These are phyloP conservation scores for Tuberolachnus salignus DNA, from an alignment of 2,888 invertebrate species.

Conservation along the genomic window DNA sequence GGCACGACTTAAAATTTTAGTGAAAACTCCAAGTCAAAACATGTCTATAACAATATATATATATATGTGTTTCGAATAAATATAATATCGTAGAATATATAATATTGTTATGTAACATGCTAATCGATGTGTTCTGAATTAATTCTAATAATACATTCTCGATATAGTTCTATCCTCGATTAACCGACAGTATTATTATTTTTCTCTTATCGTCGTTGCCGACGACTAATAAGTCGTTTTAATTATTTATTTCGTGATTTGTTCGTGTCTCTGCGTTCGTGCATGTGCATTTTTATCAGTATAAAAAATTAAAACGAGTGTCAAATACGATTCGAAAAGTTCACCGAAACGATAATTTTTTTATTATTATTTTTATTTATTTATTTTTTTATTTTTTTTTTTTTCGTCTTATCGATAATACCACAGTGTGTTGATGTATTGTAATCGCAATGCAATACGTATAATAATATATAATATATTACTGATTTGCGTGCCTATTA, in stretches of 20 bases:
- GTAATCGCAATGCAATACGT: no score
- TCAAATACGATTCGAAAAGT: background rate
- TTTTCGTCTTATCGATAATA: no score
- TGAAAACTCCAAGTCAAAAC: no score
- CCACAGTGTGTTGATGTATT: no score
- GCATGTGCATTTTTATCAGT: background rate
- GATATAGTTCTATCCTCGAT: background rate
- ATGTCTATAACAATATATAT: no score
- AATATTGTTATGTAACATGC: background rate
- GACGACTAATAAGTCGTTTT: background rate
- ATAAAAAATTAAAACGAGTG: background rate
- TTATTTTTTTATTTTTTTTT: background rate
- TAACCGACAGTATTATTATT: background rate
- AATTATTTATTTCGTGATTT: background rate
- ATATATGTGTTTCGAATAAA: background rate
- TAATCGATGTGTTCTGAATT: background rate
- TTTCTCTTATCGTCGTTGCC: background rate
- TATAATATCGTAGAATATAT: background rate
- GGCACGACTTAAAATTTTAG: no score
- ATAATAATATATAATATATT: no score
- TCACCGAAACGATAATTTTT: background rate
- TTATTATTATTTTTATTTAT: no score
- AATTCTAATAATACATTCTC: background rate
- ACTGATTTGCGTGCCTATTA: no score
- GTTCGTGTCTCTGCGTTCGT: background rate